phyloP scores from a whole-genome alignment of 2,797 vertebrate genomes.

The Melanotaenia nigrans region DNA sequence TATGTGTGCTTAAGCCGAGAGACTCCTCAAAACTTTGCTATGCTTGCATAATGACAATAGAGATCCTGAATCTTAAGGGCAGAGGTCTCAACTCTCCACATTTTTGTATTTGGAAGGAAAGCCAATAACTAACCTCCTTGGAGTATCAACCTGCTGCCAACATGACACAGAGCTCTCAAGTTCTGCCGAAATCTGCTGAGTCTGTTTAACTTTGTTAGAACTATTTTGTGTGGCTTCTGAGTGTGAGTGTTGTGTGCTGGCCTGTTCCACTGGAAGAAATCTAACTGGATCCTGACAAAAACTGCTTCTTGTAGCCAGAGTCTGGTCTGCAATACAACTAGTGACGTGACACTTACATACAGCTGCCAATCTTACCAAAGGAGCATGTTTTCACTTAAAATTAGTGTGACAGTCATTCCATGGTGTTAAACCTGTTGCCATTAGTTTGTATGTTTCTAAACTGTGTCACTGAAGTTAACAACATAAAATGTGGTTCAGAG shows the following conservation, averaged over 20 bases:
- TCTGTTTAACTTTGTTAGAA: conserved; percentile 68
- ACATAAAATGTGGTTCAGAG: conserved; percentile 38
- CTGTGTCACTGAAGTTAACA: conserved; percentile 28
- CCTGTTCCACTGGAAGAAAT: conserved; percentile 45
- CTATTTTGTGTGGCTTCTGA: conserved; percentile 61
- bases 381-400: conserved; percentile 46
- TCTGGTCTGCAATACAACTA: conserved; percentile 25
- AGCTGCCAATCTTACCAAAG: conserved; percentile 53
- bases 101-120: conserved; percentile 38
- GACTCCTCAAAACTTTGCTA: no score
- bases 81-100: conserved; percentile 51
- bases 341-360: conserved; percentile 49
- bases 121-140: conserved; percentile 47
- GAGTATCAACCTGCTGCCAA: conserved; percentile 54
- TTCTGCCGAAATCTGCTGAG: conserved; percentile 74
- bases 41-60: no score
- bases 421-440: conserved; percentile 40
- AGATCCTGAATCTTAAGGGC: conserved; percentile 22
- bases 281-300: conserved; percentile 59
- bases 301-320: conserved; percentile 52
- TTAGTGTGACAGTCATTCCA: conserved; percentile 20
- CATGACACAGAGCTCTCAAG: conserved; percentile 38
- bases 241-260: conserved; percentile 40
- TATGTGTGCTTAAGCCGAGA: no score
- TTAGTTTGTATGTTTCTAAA: conserved; percentile 56